Evolutionary conservation across 2,888 invertebrate species (phyloP).

Genomic region (Clivina fossor): DNA sequence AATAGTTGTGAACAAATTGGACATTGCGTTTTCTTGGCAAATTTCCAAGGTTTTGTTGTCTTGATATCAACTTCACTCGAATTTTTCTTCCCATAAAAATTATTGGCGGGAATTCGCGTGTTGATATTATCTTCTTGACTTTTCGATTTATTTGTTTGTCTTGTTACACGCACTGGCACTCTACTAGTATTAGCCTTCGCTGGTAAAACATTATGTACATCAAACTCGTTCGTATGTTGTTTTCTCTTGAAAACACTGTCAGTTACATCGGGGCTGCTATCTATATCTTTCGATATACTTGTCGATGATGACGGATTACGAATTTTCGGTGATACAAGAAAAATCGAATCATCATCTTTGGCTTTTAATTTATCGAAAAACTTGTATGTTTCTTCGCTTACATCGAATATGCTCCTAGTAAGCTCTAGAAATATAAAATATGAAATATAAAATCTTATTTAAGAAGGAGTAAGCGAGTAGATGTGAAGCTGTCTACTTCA

Average conservation of each 20-base stretch:
- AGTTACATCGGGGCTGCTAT: background rate
- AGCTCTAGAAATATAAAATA: background rate
- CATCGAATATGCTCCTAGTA: background rate
- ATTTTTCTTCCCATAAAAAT: slow-evolving; percentile 16
- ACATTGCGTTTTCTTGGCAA: slow-evolving; percentile 33
- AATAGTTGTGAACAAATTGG: slow-evolving; percentile 41
- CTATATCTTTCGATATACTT: background rate
- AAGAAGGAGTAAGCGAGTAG: background rate
- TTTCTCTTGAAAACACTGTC: slow-evolving; percentile 3
- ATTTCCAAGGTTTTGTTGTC: background rate
- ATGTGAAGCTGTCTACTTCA: background rate
- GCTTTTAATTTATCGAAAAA: slow-evolving; percentile 35
- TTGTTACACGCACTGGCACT: too few species aligned
- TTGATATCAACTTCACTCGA: slow-evolving; percentile 14
- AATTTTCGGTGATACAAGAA: background rate
- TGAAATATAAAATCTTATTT: too few species aligned
- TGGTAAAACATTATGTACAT: slow-evolving; percentile 2
- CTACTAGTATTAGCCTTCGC: too few species aligned
- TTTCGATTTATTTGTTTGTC: slow-evolving; percentile 11
- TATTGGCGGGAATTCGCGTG: slow-evolving; percentile 1
- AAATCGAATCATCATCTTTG: slow-evolving; percentile 3
- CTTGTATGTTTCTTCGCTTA: slow-evolving; percentile 25
- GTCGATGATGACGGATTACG: background rate
- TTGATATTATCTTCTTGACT: slow-evolving; percentile 5
- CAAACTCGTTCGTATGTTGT: background rate